Evolutionary conservation across 2,888 invertebrate genomes (phyloP), one percentile per base, ranked within the genome.

Genomic region (Coleophora flavipennella): DNA sequence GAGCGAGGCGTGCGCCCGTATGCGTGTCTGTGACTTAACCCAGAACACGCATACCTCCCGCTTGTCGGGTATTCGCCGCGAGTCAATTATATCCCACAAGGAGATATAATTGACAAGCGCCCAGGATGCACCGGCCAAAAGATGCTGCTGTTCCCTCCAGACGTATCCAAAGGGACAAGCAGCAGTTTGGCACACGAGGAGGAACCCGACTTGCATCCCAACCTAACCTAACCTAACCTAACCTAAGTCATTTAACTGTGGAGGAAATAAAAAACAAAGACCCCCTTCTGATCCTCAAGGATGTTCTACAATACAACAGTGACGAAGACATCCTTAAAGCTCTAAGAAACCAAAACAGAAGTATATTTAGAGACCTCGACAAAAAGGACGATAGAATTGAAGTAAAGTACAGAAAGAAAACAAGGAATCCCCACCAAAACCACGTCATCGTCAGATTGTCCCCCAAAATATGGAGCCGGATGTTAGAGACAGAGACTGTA

Each of bases 191-290:
- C n/a, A n/a, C n/a, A n/a, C n/a, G n/a, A n/a, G n/a, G n/a, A n/a
- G n/a, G n/a, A n/a, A n/a, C n/a, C n/a, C n/a, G n/a, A n/a, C n/a
- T n/a, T n/a, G n/a, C n/a, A 38, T 38, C 38, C 41, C 31, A 39
- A 39, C 32, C 35, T 38, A 38, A 38, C 37, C 37, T 41, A 41
- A 35, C 38, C 38, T 38, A 39, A 42, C 35, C 37, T 33, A 36
- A 39, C 36, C 39, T 32, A 32, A 13, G 6, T 3, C 20, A 13
- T 8, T 29, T 42, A 1, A 12, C 6, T 2, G 33, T 38, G 1
- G 42, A 40, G 9, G 43, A 37, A 6, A 13, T 33, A 2, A 38
- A 38, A 32, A 44, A 44, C 13, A 44, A 32, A 29, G 41, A 44
- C 35, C 44, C 44, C 1, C 39, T 44, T 3, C 3, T 44, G 13